Base-by-base conservation (phyloP, 2,888 invertebrate genomes). In the Malachius bipustulatus region DNA sequence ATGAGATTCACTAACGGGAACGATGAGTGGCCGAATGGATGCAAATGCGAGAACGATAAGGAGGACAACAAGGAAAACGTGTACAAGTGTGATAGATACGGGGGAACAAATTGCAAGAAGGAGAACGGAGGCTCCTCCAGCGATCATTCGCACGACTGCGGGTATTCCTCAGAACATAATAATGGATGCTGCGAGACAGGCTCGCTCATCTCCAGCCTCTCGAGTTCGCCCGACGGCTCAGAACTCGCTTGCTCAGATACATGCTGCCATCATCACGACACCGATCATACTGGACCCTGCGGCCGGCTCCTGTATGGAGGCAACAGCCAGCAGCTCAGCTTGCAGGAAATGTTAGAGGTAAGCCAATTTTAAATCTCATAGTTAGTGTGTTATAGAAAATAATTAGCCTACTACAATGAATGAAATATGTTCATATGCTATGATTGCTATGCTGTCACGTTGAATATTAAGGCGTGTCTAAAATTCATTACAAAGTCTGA, bases 181-280 rank as follows among this genome's bases (percentile, higher is more conserved):
- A 78, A 78, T 41, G 78, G 77, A 32, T 75, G 73, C 56, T 75
- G 74, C 51, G 74, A 74, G 46, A 75, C 75, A 19, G 70, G 74
- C 38, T 75, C 75, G 4, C 69, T 75, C 27, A 78, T 78, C 33
- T 83, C 83, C 13, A 87, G 87, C 46, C 68, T 81, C 40, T 77
- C 80, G 47, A 87, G 84, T 56, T 85, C 88, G 3, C 84, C 88
- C 0, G 90, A 89, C 54, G 88, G 89, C 16, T 89, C 89, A 0
- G 90, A 89, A 56, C 76, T 89, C 35, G 87, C 85, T 1, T 91
- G 88, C 62, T 84, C 82, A 1, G 90, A 90, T 55, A 82, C 82
- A 27, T 82, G 84, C 57, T 90, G 90, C 62, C 83, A 82, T 57
- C 78, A 80, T 48, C 78, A 80, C 48, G 82, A 82, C 47, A 47